Conservation (phyloP, 2,797 vertebrate genomes). For the Numenius phaeopus region DNA sequence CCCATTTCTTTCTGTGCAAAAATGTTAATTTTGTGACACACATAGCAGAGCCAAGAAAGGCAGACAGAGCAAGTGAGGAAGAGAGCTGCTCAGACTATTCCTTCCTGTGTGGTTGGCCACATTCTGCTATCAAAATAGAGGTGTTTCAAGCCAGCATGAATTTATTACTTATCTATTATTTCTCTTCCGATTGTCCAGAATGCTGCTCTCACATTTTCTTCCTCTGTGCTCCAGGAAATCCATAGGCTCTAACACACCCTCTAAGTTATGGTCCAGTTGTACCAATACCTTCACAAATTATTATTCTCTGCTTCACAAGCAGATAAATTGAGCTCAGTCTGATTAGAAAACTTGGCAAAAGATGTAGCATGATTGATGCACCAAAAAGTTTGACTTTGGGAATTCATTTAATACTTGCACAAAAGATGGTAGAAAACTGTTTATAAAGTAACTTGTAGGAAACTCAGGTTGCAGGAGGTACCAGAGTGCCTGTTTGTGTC, state of each 20-base stretch:
- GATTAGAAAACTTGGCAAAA: not conserved
- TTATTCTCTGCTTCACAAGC: not conserved
- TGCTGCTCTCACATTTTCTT: not conserved
- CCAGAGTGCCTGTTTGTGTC: not conserved
- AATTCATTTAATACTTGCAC: not conserved
- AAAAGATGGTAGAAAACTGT: not conserved
- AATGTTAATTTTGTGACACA: not conserved
- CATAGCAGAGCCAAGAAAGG: not conserved
- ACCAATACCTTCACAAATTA: not conserved
- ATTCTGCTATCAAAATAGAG: not conserved
- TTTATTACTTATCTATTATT: not conserved
- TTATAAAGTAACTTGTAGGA: not conserved
- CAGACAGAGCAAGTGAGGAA: not conserved
- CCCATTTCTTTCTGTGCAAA: not conserved
- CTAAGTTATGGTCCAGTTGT: not conserved
- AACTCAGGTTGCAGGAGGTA: not conserved
- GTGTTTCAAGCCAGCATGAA: not conserved
- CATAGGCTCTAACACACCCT: rapidly evolving
- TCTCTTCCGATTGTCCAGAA: not conserved
- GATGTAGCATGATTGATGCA: not conserved
- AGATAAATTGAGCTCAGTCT: not conserved
- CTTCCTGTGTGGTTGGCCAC: not conserved
- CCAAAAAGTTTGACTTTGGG: not conserved
- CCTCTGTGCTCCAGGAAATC: rapidly evolving
- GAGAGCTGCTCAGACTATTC: not conserved